Base-by-base conservation (phyloP, 2,797 vertebrate species). In the Semaprochilodus insignis region DNA sequence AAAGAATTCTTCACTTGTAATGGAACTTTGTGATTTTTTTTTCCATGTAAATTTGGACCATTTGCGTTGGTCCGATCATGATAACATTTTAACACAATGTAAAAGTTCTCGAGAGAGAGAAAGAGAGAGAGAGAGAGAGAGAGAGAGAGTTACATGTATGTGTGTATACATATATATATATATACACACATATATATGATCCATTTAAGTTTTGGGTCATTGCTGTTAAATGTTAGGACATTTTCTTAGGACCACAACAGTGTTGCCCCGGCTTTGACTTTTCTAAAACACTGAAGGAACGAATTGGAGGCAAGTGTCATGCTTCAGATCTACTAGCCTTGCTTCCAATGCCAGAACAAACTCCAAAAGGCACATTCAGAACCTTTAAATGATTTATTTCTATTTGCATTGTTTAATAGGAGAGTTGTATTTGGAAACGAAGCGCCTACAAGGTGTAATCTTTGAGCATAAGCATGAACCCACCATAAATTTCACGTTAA, bases 401-500 rank as follows among this genome's bases (percentile, higher is more conserved):
- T 55, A 2, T 59, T 74, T 59, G 27, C 13, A 4, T 21, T 6
- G 54, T 74, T 36, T 59, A 11, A 59, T 57, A 59, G 15, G 36
- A 57, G 23, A 55, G 48, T 34, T 73, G 8, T 11, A 13, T 48
- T 67, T 36, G 27, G 16, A 71, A 71, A 25, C 36, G 54, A 70
- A 21, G 36, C 15, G 36, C 27, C 34, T 55, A 36, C 17, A 48
- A n/a, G 27, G 17, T 55, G 51, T 19, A 74, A 55, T 74, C 51
- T 59, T 74, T 65, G 74, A 82, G 65, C n/a, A 75, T 52, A 67
- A 66, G 76, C 76, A 59, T 21, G 69, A 44, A 23, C 10, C 36
- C 7, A 17, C 73, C 25, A 81, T 52, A 19, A 19, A 71, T 67
- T 77, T 63, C 55, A 25, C 10, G 60, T 57, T 59, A 19, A 74